phyloP scores from a whole-genome alignment of 2,113 vertebrate genomes.

The Aythya baeri region DNA sequence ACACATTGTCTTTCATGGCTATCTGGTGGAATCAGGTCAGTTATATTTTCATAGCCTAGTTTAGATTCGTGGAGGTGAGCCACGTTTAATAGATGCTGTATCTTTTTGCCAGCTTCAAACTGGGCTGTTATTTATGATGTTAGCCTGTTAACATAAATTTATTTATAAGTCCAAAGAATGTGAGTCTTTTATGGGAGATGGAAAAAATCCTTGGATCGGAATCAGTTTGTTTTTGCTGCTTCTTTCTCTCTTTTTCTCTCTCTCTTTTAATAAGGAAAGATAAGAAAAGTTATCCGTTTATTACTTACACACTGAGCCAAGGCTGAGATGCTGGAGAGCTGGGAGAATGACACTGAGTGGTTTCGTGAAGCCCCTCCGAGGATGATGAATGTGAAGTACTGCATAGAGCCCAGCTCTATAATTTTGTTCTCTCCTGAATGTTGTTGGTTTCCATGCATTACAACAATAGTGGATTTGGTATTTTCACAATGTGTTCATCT shows the following conservation, averaged over 20 bases:
- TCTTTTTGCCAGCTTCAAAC: not conserved
- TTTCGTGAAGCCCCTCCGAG: not conserved
- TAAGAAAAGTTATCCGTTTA: not conserved
- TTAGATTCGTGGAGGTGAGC: not conserved
- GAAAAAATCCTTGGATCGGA: not conserved
- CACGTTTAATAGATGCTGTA: not conserved
- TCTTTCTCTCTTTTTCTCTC: not conserved
- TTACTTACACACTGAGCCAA: fast-evolving
- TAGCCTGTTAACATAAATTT: not conserved
- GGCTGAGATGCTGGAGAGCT: not conserved
- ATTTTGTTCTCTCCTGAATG: not conserved
- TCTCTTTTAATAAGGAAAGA: not conserved
- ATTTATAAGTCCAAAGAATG: not conserved
- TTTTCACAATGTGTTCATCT: not conserved
- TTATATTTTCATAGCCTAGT: not conserved
- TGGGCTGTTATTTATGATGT: not conserved
- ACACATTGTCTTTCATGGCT: not conserved
- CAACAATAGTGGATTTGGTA: not conserved
- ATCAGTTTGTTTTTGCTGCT: not conserved
- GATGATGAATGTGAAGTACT: not conserved
- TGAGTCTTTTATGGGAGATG: not conserved
- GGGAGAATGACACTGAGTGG: not conserved
- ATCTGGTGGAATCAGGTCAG: not conserved
- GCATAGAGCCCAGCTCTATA: not conserved
- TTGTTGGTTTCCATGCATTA: not conserved